phyloP scores from a whole-genome alignment of 1,140 invertebrate genomes.

The Ceratina japonica region DNA sequence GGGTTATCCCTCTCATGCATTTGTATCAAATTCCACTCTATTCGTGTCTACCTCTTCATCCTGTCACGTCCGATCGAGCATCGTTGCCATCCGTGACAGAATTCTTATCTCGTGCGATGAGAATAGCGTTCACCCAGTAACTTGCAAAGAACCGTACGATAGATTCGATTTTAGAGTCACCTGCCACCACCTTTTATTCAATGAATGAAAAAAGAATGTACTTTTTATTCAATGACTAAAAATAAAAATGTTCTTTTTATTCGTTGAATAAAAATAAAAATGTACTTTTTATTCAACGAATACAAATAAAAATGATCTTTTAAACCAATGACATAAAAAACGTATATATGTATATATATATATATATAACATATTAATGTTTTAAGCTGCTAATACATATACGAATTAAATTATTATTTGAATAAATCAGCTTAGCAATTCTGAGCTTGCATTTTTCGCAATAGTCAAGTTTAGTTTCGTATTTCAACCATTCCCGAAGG shows the following conservation, averaged over 20 bases:
- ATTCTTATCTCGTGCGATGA: conserved; percentile 14
- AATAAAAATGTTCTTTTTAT: too few relatives aligned
- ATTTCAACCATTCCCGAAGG: not conserved
- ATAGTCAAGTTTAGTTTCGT: not conserved
- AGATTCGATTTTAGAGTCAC: conserved; percentile 14
- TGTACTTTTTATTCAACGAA: too few relatives aligned
- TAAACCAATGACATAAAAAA: too few relatives aligned
- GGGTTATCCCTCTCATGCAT: conserved; percentile 4
- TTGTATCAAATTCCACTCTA: conserved; percentile 8
- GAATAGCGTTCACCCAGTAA: not conserved
- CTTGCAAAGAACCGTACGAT: not conserved
- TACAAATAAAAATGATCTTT: too few relatives aligned
- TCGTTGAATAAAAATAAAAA: too few relatives aligned
- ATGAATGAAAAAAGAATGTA: not conserved
- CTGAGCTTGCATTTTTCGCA: too few relatives aligned
- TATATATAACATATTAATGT: too few relatives aligned
- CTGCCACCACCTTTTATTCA: not conserved
- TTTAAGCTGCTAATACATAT: too few relatives aligned
- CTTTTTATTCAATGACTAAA: too few relatives aligned
- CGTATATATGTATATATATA: too few relatives aligned
- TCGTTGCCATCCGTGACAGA: not conserved
- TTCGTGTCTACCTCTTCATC: not conserved
- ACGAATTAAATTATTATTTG: too few relatives aligned
- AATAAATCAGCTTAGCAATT: too few relatives aligned
- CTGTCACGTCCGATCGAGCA: conserved; percentile 20